These are phyloP conservation scores for Odobenus rosmarus DNA, from an alignment of 2,113 vertebrate genomes.

Conservation along the genomic window DNA sequence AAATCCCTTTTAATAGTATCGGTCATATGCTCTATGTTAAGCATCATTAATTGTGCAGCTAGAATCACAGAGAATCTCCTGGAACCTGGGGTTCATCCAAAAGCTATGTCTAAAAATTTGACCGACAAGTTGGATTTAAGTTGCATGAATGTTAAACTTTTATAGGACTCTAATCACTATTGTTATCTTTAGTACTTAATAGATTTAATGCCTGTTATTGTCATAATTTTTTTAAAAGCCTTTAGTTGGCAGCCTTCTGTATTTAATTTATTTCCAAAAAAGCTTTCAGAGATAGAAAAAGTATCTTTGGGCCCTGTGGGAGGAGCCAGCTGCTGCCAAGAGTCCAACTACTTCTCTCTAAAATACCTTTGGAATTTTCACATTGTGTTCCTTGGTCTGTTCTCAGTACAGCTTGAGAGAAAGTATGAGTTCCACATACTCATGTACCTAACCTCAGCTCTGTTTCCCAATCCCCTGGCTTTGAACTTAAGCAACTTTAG, in stretches of 20 bases:
- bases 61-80: neutral
- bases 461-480: neutral
- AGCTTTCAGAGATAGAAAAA: neutral
- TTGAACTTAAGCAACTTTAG: neutral
- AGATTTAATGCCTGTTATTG: conserved; percentile 2
- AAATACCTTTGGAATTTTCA: neutral
- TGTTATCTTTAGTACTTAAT: neutral
- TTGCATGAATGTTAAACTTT: neutral
- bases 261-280: neutral
- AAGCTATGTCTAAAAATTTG: neutral
- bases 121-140: neutral
- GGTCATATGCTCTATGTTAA: neutral
- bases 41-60: neutral
- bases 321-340: neutral
- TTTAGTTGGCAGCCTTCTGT: neutral
- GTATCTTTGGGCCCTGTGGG: neutral
- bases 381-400: neutral
- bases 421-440: neutral
- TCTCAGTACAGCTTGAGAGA: neutral
- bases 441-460: neutral
- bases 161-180: neutral
- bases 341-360: too few relatives aligned
- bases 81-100: neutral
- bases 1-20: neutral
- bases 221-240: neutral